Evolutionary conservation across 2,113 vertebrate species (phyloP), one percentile per base, ranked within the genome.

Genomic region (Pavo muticus): DNA sequence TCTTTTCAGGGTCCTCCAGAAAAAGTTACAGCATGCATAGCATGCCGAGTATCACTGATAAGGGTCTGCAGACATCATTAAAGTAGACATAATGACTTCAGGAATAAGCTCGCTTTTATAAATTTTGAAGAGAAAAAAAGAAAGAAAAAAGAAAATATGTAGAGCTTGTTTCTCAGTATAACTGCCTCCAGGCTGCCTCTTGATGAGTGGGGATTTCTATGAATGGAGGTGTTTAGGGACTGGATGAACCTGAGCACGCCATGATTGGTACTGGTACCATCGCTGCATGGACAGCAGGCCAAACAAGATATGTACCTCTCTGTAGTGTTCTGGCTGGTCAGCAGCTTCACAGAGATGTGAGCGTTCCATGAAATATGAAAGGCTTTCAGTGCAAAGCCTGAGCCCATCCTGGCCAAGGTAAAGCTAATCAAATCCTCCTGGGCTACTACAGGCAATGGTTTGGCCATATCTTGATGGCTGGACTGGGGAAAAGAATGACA

Each of bases 321-420:
- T 21, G 76, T 35, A 24, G 87, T 40, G 30, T 91, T 84, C 88
- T 80, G 95, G 40, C 59, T 89, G 45, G 65, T 75, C 90, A 97
- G 68, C 59, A 97, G 81, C 81, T 96, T 97, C 95, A 97, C 56
- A 1, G 90, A 94, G 65, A 97, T 87, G 24, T 77, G 56, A 35
- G 47, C 54, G 25, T 85, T 95, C 94, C 81, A 91, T 40, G 93
- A 70, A n/a, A 35, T 3, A 9, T 96, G 91, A 44, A 96, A 97
- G 37, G 95, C 96, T 95, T 94, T 97, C 56, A 97, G 90, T 3
- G 94, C 87, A 44, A 97, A 96, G 56, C 95, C 92, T 37, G 83
- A 93, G 32, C 76, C 32, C 39, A 79, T 91, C 35, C 50, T 95
- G 48, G 7, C 75, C 88, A 97, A 50, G 25, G 76, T 74, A 74